A percentile compares a stretch with the other conserved stretches of the same genome.
Evolutionary conservation across 2,797 vertebrate species (phyloP).

Genomic region (Parauchenoglanis ngamensis): DNA sequence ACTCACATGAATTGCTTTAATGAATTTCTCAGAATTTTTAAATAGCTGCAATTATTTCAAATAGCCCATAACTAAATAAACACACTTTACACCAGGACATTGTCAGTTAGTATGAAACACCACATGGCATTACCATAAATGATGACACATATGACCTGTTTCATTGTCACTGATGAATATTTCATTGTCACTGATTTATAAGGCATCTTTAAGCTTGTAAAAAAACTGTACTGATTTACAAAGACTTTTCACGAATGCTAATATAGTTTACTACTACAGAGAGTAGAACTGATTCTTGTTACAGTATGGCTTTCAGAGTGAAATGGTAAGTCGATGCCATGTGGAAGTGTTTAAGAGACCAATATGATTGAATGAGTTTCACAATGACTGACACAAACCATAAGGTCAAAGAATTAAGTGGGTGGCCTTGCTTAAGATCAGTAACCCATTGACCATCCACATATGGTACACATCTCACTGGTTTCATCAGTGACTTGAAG

Average conservation of each 20-base stretch:
- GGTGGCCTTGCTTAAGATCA: slow-evolving; percentile 15
- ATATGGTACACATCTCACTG: neutral
- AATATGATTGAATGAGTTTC: slow-evolving; percentile 14
- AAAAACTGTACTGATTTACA: neutral
- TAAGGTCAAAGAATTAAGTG: slow-evolving; percentile 12
- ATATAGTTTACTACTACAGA: neutral
- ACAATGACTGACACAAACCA: slow-evolving; percentile 17
- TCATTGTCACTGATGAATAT: neutral
- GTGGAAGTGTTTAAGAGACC: neutral
- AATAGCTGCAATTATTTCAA: neutral
- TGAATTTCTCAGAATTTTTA: neutral
- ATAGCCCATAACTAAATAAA: neutral
- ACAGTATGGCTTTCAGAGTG: neutral
- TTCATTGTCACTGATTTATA: neutral
- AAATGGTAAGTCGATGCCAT: neutral
- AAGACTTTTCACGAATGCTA: neutral
- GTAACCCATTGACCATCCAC: neutral
- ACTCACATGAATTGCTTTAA: neutral
- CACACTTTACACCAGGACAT: neutral
- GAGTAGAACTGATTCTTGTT: neutral
- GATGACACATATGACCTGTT: neutral
- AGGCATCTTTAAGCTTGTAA: neutral
- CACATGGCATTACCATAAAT: neutral
- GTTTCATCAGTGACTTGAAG: slow-evolving; percentile 24
- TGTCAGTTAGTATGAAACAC: neutral